A percentile compares a stretch with the other conserved stretches of the same genome.
These are phyloP conservation scores for Anoplophora glabripennis DNA, from an alignment of 1,140 invertebrate genomes.

Conservation along the genomic window DNA sequence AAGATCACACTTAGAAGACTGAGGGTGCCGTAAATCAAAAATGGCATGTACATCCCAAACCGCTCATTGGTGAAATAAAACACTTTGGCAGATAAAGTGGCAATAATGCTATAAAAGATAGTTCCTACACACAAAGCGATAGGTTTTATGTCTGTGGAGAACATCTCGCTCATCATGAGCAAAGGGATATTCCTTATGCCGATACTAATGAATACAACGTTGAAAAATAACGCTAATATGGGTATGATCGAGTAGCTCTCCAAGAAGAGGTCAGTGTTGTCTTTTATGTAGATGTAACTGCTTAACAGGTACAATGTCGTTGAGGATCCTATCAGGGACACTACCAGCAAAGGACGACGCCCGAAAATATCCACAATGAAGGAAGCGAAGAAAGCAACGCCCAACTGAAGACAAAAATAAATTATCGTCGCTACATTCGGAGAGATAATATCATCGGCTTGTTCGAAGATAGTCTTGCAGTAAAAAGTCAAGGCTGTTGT, in stretches of 20 bases:
- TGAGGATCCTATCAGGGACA: constrained; percentile 54
- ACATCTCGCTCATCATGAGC: constrained; percentile 68
- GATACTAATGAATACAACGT: constrained; percentile 65
- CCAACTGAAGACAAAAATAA: constrained; percentile 63
- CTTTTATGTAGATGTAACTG: constrained; percentile 57
- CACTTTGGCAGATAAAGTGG: constrained; percentile 70
- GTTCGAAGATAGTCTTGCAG: constrained; percentile 68
- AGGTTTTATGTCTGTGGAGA: constrained; percentile 64
- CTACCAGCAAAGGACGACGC: constrained; percentile 63
- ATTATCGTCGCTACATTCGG: constrained; percentile 51
- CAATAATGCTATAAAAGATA: constrained; percentile 65
- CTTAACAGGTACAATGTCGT: constrained; percentile 54
- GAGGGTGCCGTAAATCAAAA: constrained; percentile 68
- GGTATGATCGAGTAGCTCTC: constrained; percentile 56
- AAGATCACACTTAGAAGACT: constrained; percentile 62
- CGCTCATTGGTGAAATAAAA: constrained; percentile 62
- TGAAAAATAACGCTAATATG: constrained; percentile 60
- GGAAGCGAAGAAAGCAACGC: constrained; percentile 60
- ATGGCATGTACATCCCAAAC: constrained; percentile 65
- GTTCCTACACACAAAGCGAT: constrained; percentile 65
- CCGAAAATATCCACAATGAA: constrained; percentile 70
- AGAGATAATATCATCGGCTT: constrained; percentile 50
- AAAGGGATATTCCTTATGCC: constrained; percentile 69
- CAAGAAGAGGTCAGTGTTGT: constrained; percentile 41
- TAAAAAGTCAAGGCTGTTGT: constrained; percentile 73